Percentiles rank a stretch among this genome's conserved stretches.
Conservation (phyloP, 1,140 invertebrate species). For the Hermatobates lingyangjiaoensis region DNA sequence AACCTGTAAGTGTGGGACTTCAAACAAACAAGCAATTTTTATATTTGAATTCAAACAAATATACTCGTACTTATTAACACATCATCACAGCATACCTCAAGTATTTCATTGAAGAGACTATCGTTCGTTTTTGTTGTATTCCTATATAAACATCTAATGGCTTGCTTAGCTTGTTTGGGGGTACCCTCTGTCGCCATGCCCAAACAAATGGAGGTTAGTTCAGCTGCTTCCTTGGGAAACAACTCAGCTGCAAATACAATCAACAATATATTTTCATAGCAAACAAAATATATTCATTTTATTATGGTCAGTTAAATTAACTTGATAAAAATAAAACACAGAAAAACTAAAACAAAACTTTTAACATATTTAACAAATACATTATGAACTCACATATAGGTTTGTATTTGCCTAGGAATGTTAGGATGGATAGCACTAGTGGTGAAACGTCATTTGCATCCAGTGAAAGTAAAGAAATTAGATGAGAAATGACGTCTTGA, state of each 20-base stretch:
- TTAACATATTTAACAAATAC: conserved; percentile 7
- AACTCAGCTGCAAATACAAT: conserved; percentile 38
- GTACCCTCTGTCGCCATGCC: conserved; percentile 71
- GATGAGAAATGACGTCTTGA: conserved; percentile 57
- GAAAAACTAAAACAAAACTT: neutral
- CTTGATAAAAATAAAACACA: neutral
- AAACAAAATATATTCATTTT: neutral
- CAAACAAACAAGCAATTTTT: too few species aligned
- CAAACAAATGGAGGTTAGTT: conserved; percentile 67
- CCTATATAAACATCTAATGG: conserved; percentile 75
- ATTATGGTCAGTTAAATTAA: neutral
- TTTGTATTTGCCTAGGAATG: conserved; percentile 71
- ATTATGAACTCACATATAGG: conserved; percentile 13
- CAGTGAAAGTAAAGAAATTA: conserved; percentile 60
- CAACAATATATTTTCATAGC: neutral
- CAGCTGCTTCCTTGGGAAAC: conserved; percentile 44
- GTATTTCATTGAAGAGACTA: conserved; percentile 64
- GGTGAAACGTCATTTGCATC: conserved; percentile 61
- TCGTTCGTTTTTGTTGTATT: conserved; percentile 66
- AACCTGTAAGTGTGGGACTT: too few species aligned
- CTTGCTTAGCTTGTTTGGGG: conserved; percentile 89
- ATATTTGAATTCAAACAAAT: too few species aligned
- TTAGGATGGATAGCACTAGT: conserved; percentile 60
- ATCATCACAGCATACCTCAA: conserved; percentile 50
- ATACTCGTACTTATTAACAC: too few species aligned